Base-by-base conservation (phyloP, 2,113 vertebrate species). In the Oxyruncus cristatus region DNA sequence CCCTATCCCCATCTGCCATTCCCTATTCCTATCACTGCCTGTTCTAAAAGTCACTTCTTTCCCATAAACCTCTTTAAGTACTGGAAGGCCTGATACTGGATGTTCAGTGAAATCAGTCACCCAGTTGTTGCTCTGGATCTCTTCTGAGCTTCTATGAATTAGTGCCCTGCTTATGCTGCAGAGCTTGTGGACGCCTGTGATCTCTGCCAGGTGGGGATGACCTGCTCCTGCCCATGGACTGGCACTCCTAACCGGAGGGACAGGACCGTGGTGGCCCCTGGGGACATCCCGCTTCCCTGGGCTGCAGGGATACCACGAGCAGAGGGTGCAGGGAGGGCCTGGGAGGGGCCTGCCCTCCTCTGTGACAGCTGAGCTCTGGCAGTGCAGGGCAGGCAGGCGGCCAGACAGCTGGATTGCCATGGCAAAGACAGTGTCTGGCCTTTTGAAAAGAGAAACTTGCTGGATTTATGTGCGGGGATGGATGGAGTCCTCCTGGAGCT, bases 391-490 rank as follows among this genome's bases (percentile, higher is more conserved):
- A 93, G 95, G 85, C 91, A 89, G 78, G 42, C 8, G 8, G 92
- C 82, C 97, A 95, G 95, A 88, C 94, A 94, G 94, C 97, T 79
- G 75, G 74, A 89, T 47, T 78, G 87, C 77, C 83, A 46, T 23
- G 76, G 89, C 88, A 92, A 73, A 94, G 90, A 37, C 91, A 91
- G 77, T 13, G 96, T 92, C 96, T 97, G 97, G 96, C 90, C 96
- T 95, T 91, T 94, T 92, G 58, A 92, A 96, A 89, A 91, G 93
- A 91, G 95, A 83, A 92, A 71, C 85, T 95, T n/a, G 68, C 61
- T 47, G 92, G 84, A 95, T 94, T 90, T 96, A 93, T 96, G 93
- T 67, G 84, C 33, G 12, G 95, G 79, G 70, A 61, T 82, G 94
- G 96, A 74, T 92, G 35, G 17, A 42, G 82, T 77, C 63, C 71